Percentiles rank a stretch among this genome's conserved stretches.
phyloP scores from a whole-genome alignment of 2,113 vertebrate genomes.

The Gymnocephalus cernua region DNA sequence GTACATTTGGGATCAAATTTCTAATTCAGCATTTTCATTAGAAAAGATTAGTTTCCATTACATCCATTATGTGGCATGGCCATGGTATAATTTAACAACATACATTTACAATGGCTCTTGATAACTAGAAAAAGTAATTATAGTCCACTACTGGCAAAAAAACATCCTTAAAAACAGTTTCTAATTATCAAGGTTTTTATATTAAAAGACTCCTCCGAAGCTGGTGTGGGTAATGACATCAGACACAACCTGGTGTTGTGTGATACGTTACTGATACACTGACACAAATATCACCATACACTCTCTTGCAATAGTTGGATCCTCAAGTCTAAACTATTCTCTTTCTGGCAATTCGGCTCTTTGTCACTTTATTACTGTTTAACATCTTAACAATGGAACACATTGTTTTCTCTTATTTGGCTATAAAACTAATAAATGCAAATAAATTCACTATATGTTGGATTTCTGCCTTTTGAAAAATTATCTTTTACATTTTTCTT shows the following conservation, averaged over 20 bases:
- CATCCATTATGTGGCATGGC: conserved; percentile 65
- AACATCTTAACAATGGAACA: neutral
- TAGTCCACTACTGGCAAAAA: conserved; percentile 39
- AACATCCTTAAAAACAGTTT: conserved; percentile 19
- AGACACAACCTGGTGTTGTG: conserved; percentile 43
- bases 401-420: neutral
- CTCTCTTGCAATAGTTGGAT: neutral
- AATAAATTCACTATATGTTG: neutral
- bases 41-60: conserved; percentile 81
- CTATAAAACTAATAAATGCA: neutral
- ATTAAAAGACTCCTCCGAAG: conserved; percentile 17
- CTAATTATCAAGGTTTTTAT: neutral
- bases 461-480: neutral
- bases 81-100: conserved; percentile 74
- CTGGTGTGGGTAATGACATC: conserved; percentile 32
- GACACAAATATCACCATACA: conserved; percentile 36
- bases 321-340: neutral
- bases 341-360: neutral
- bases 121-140: conserved; percentile 69
- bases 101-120: conserved; percentile 55
- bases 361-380: neutral
- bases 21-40: conserved; percentile 80
- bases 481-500: no score
- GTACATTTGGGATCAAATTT: conserved; percentile 78
- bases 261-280: conserved; percentile 51